Base-by-base conservation (phyloP, 1,140 invertebrate species). In the Hycleus cichorii region DNA sequence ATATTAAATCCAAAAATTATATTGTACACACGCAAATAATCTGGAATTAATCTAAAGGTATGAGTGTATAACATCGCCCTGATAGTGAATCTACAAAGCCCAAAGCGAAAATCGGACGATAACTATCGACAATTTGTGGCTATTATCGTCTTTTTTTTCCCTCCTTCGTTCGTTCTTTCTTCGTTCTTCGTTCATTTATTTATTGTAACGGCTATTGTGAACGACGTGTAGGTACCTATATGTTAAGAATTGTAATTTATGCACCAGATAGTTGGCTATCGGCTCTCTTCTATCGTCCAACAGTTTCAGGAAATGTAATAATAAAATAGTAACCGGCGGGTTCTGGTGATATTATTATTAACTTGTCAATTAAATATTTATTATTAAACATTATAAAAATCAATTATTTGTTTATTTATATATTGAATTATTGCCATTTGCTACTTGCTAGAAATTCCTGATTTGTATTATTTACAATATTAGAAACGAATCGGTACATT, bases 1-100 rank as follows among this genome's bases (percentile, higher is more conserved):
- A 68, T 68, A 68, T 66, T 66, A 65, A 66, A 68, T 55, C 47
- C 67, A 60, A 66, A 65, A 68, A 66, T 68, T 66, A 64, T 58
- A 68, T 58, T 49, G 62, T 64, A 49, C 59, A 60, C 62, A 66
- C 64, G 66, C 66, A 63, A 68, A 65, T 66, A 60, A 64, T 66
- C 45, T 58, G 58, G 60, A 63, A 63, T 63, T 63, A 63, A 52
- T 53, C 57, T 57, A 50, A 49, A 47, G 43, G 52, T 59, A 59
- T 27, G 50, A 26, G 11, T 11, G 47, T 46, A 55, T 47, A 62
- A 59, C 60, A 56, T 63, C 60, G 52, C 39, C 9, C 40, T 58
- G 60, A 58, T 58, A 58, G 58, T 47, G 50, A 63, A 56, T 63
- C 57, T 58, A 47, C 46, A 38, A 49, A 48, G 57, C 57, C 62